Conservation (phyloP, 2,113 vertebrate species). For the Daphoenositta chrysoptera region DNA sequence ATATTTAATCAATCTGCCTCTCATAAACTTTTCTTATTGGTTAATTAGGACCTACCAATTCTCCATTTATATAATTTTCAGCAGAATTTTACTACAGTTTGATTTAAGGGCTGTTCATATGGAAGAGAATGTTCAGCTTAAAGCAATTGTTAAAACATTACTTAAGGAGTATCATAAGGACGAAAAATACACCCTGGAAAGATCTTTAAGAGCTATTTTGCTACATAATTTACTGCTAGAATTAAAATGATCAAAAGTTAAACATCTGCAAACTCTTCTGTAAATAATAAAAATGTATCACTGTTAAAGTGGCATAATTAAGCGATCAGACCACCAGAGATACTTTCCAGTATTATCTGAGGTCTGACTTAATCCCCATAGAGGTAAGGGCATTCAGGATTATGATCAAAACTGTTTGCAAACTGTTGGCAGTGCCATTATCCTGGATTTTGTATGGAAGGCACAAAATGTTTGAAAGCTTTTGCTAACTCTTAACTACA, state of each 20-base stretch:
- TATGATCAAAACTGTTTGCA: neutral
- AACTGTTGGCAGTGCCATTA: neutral
- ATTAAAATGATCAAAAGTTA: constrained; percentile 12
- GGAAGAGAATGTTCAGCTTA: neutral
- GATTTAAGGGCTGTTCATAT: neutral
- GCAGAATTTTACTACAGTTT: neutral
- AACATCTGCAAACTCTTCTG: neutral
- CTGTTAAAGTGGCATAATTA: neutral
- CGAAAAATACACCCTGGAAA: neutral
- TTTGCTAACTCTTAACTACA: neutral
- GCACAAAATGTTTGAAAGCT: neutral
- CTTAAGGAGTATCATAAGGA: neutral
- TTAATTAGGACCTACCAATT: constrained; percentile 44
- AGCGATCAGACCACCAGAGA: neutral
- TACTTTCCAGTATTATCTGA: neutral
- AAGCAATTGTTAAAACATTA: neutral
- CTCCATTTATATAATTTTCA: constrained; percentile 34
- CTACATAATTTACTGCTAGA: neutral
- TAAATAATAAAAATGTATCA: constrained; percentile 2
- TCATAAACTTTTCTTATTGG: constrained; percentile 17
- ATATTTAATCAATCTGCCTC: constrained; percentile 6
- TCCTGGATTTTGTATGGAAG: neutral
- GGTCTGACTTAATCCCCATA: neutral
- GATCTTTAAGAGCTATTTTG: neutral
- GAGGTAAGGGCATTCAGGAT: neutral